Conservation (phyloP, 2,888 invertebrate genomes). For the Rugalucina vietnamica region DNA sequence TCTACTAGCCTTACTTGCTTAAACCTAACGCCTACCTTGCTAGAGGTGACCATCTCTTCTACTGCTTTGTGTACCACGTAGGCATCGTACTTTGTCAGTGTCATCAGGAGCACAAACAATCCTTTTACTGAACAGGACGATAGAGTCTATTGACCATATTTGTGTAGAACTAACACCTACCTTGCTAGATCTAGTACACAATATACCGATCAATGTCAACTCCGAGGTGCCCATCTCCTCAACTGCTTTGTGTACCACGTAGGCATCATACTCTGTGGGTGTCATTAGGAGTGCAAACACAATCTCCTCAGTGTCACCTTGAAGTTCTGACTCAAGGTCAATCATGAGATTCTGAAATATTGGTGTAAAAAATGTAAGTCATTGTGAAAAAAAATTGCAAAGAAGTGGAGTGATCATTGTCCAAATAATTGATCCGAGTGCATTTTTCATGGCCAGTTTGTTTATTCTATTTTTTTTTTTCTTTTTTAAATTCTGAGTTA, state of each 20-base stretch:
- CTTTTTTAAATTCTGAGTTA: too few relatives aligned
- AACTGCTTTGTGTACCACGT: slow-evolving; percentile 76
- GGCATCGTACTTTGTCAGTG: slow-evolving; percentile 77
- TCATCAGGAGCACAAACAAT: too few relatives aligned
- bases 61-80: slow-evolving; percentile 76
- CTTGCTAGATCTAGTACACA: slow-evolving; percentile 73
- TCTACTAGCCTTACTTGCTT: too few relatives aligned
- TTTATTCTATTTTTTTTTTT: too few relatives aligned
- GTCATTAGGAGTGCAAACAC: slow-evolving; percentile 77
- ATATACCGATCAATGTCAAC: slow-evolving; percentile 72
- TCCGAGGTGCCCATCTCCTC: slow-evolving; percentile 76
- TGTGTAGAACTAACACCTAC: too few relatives aligned
- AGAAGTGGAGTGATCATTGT: too few relatives aligned
- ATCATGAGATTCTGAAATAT: slow-evolving; percentile 73
- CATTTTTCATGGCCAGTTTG: too few relatives aligned
- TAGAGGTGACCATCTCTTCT: slow-evolving; percentile 74
- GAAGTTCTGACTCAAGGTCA: slow-evolving; percentile 75
- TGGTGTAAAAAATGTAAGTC: too few relatives aligned
- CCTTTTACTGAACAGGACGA: too few relatives aligned
- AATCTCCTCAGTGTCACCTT: slow-evolving; percentile 79
- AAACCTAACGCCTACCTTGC: slow-evolving; percentile 77
- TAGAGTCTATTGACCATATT: too few relatives aligned
- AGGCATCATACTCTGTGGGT: slow-evolving; percentile 76
- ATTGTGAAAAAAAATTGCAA: too few relatives aligned
- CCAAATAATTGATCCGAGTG: too few relatives aligned